Percentiles rank a stretch among this genome's conserved stretches.
These are phyloP conservation scores for Theropithecus gelada DNA, from an alignment of 2,113 vertebrate species.

Conservation along the genomic window DNA sequence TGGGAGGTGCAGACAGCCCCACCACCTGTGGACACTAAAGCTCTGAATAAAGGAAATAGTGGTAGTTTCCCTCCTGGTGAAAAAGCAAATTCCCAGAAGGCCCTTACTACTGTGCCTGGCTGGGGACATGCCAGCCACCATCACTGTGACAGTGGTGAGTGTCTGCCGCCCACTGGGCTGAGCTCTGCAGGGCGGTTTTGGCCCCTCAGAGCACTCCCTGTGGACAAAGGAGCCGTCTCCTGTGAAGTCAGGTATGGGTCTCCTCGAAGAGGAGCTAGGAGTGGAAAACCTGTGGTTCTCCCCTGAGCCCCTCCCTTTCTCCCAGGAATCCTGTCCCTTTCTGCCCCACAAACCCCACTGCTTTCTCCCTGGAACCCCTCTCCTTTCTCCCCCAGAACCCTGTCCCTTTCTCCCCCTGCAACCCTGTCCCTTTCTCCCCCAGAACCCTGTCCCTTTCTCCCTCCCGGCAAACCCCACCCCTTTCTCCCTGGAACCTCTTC, in stretches of 20 bases:
- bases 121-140: rapidly evolving
- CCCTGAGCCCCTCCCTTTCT: too few relatives aligned
- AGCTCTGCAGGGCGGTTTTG: not conserved
- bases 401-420: too few relatives aligned
- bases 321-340: too few relatives aligned
- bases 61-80: rapidly evolving
- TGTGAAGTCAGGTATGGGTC: not conserved
- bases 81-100: not conserved
- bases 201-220: rapidly evolving
- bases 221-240: not conserved
- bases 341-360: too few relatives aligned
- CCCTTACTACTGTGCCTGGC: not conserved
- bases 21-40: rapidly evolving
- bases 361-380: too few relatives aligned
- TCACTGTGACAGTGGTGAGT: too few relatives aligned
- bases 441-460: too few relatives aligned
- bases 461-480: too few relatives aligned
- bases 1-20: rapidly evolving
- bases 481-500: too few relatives aligned
- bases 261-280: too few relatives aligned
- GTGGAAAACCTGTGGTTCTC: not conserved
- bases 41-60: not conserved
- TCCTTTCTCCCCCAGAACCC: too few relatives aligned
- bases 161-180: not conserved
- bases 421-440: too few relatives aligned